Evolutionary conservation across 2,113 vertebrate genomes (phyloP), one percentile per base, ranked within the genome.

Genomic region (Phylloscopus trochiloides): DNA sequence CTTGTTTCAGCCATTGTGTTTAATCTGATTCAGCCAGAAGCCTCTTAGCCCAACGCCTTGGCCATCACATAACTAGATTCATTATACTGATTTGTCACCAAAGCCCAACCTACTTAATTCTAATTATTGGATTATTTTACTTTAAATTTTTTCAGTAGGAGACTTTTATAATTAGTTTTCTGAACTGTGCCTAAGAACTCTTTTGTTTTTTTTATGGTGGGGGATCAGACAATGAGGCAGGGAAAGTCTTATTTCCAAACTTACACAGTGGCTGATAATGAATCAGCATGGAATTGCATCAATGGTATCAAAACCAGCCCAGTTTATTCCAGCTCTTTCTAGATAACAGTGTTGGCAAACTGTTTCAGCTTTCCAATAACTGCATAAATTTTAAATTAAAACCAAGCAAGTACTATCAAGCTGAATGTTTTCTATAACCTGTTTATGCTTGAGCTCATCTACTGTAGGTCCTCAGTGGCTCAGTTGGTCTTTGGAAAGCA

Each of bases 91-190:
- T 91, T 75, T 80, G 48, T 88, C 70, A 76, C 88, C 61, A 40
- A 82, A 89, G 80, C 79, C 91, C 88, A 93, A 36, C 59, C 31
- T 89, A 78, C 54, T 97, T 96, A 77, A 89, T 94, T 92, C 91
- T 87, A 91, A 90, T 96, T 91, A 89, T 52, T 86, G 87, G 67
- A 93, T 92, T 93, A 86, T 86, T 97, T 95, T 84, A 92, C 86
- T 92, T 48, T 87, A 86, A 91, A 83, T 80, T 38, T 75, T 93
- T 92, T 77, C 62, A 52, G 19, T 67, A 40, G 73, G 66, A 89
- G 51, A 83, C 63, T 92, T 93, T 65, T 79, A 52, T 85, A 65
- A 94, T 87, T 87, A 40, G 42, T 84, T 92, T 97, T 92, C 77
- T 94, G 71, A 90, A 47, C 68, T 87, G 31, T 91, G 61, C 50